Percentiles rank a stretch among this genome's conserved stretches.
Evolutionary conservation across 2,888 invertebrate genomes (phyloP).

Genomic region (Nephrotoma appendiculata): DNA sequence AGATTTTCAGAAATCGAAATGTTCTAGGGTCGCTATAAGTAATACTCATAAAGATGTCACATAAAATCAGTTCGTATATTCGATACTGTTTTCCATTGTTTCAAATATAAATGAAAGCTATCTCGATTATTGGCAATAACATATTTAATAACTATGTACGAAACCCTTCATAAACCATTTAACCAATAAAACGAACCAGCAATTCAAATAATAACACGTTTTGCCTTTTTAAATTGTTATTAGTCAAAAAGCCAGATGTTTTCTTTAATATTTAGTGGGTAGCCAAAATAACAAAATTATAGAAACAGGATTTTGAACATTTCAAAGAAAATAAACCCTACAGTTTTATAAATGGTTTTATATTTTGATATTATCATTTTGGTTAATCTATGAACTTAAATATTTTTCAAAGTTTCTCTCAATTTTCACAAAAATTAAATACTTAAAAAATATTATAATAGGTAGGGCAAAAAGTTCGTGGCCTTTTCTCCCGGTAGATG

Average conservation of each 20-base stretch:
- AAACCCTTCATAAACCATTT: background rate
- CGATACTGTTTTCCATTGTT: background rate
- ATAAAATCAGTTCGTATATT: too few relatives aligned
- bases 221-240: background rate
- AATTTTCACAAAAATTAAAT: background rate
- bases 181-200: background rate
- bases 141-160: background rate
- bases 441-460: background rate
- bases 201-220: background rate
- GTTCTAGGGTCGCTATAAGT: too few relatives aligned
- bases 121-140: background rate
- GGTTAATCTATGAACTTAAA: background rate
- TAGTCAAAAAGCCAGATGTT: background rate
- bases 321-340: background rate
- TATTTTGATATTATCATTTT: background rate
- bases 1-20: too few relatives aligned
- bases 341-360: background rate
- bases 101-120: background rate
- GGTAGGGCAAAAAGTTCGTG: too few relatives aligned
- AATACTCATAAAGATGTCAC: too few relatives aligned
- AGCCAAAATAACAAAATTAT: background rate
- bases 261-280: background rate
- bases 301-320: background rate
- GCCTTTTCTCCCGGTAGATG: too few relatives aligned
- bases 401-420: background rate